Conservation (phyloP, 2,888 invertebrate genomes). For the Temnothorax rugatulus region DNA sequence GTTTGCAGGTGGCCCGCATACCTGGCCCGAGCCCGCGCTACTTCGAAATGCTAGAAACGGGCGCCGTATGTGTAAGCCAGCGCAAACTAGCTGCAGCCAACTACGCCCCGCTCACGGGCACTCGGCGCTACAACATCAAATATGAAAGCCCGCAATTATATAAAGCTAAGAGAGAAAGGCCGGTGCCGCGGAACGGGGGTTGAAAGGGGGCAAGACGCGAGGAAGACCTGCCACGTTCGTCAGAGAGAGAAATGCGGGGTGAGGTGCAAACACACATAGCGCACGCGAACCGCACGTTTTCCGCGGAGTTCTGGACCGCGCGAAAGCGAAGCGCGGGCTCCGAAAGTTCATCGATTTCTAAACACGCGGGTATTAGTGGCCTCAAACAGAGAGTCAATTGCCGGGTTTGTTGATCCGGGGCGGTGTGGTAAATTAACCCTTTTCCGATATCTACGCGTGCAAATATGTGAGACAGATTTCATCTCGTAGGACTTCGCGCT, state of each 20-base stretch:
- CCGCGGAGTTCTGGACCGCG: constrained; percentile 37
- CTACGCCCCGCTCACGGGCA: constrained; percentile 41
- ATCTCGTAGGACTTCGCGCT: neutral
- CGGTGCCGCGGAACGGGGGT: constrained; percentile 52
- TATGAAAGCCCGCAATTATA: constrained; percentile 78
- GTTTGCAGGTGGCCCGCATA: constrained; percentile 73
- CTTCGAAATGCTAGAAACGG: constrained; percentile 74
- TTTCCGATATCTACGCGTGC: neutral
- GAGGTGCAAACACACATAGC: constrained; percentile 64
- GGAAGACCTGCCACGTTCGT: constrained; percentile 7
- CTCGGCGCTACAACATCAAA: constrained; percentile 71
- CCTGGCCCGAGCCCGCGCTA: constrained; percentile 58
- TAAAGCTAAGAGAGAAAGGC: constrained; percentile 71
- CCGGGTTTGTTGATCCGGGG: constrained; percentile 7
- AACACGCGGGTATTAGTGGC: constrained; percentile 21
- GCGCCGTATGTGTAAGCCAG: constrained; percentile 68
- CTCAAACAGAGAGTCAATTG: constrained; percentile 22
- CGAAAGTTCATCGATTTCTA: constrained; percentile 64
- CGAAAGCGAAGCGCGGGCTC: neutral
- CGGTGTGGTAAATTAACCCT: constrained; percentile 28
- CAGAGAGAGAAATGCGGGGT: constrained; percentile 53
- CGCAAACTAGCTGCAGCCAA: constrained; percentile 64
- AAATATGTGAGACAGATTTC: constrained; percentile 24
- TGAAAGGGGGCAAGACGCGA: neutral
- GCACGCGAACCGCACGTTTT: constrained; percentile 66